Evolutionary conservation across 2,888 invertebrate species (phyloP), one percentile per base, ranked within the genome.

Genomic region (Lacanobia wlatinum): DNA sequence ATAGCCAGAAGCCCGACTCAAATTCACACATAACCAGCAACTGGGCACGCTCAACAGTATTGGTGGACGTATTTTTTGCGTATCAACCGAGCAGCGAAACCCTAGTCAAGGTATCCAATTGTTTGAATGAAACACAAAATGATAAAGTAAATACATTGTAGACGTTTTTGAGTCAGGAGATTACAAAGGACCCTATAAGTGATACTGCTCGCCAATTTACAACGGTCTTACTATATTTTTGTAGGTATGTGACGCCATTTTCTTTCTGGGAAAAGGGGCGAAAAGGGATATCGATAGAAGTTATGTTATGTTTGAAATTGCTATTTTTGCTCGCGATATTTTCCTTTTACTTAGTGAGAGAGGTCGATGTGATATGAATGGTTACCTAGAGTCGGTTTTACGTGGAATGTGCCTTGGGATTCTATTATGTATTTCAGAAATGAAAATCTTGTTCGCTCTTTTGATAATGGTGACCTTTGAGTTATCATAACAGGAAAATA

Each of bases 131-230:
- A 52, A 52, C 23, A 60, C 50, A 56, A 59, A 71, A 78, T 70
- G 69, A 61, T 76, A 81, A 73, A 70, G 65, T 67, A 76, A 83
- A 82, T 78, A 82, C 73, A 86, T 82, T 78, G 80, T 70, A 78
- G 43, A 68, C 62, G 70, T 75, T 75, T 74, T 80, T 76, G 70
- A 78, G 62, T 78, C 78, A 40, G 28, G 60, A 73, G 60, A 86
- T 81, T 73, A 76, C 70, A 78, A 77, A 78, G 63, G 62, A 52
- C 60, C 60, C 59, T 70, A 55, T 69, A 74, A 66, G 71, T 69
- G 69, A 74, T 55, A 66, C 60, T 61, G 63, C 64, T 52, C 59
- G 67, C 66, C 82, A 85, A 84, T 85, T 78, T 81, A 71, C 48
- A 50, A 79, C 73, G 79, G 71, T 76, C 66, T 56, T 73, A 61